Base-by-base conservation (phyloP, 2,888 invertebrate species). In the Sceliomorpha sp. region DNA sequence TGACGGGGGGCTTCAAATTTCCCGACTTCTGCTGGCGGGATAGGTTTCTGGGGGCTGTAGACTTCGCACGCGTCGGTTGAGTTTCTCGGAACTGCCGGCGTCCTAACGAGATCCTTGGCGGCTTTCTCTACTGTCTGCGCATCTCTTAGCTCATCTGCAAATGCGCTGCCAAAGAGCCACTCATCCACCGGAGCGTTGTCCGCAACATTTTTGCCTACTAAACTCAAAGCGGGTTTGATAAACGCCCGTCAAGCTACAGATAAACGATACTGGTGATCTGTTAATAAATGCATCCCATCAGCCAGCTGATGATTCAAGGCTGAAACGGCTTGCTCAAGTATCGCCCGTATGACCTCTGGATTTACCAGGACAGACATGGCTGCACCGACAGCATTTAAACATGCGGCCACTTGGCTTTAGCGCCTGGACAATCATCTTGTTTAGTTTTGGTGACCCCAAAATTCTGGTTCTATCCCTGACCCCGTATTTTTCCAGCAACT, bases 1-100 rank as follows among this genome's bases (percentile, higher is more conserved):
- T 36, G 2, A 15, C 47, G 27, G 58, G 58, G 31, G 47, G 39
- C n/a, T 13, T 34, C 34, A 3, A 20, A 36, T 55, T 55, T 55
- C 44, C 44, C 55, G 12, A 3, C n/a, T n/a, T n/a, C n/a, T n/a
- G n/a, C n/a, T n/a, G n/a, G n/a, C n/a, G n/a, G 13, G n/a, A 12
- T 37, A 37, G 5, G 36, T 1, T 9, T 27, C 12, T 4, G 36
- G 36, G 6, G 13, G 6, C 9, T 39, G 51, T 12, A n/a, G 1
- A 10, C 15, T 24, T 26, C 3, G 37, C 4, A 0, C 26, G 14
- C 0, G 27, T 50, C 9, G 50, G 37, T 20, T 50, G 37, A 20
- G 37, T 24, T 2, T n/a, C 37, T 37, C 6, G 27, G 0, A 9
- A 27, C 8, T 12, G n/a, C 6, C 10, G 32, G 17, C 12, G 31